Evolutionary conservation across 1,140 invertebrate genomes (phyloP).

Genomic region (silkworm (Bombyx mori)): DNA sequence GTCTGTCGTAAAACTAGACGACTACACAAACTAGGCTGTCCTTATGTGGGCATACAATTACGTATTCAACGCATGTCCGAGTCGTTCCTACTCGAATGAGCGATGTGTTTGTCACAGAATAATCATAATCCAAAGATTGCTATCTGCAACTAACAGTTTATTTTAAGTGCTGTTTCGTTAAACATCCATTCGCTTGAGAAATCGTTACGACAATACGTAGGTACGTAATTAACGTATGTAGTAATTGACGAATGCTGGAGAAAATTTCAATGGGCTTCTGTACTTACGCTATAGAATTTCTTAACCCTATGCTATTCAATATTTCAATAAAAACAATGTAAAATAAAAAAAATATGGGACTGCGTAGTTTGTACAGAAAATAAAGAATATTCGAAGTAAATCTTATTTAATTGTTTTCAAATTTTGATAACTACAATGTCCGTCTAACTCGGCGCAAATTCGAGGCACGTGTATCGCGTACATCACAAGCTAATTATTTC

Average conservation of each 20-base stretch:
- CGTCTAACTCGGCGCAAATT: conserved; percentile 25
- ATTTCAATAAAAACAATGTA: too few relatives aligned
- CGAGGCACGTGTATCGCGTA: conserved; percentile 39
- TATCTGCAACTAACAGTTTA: conserved; percentile 8
- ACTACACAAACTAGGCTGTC: conserved; percentile 45
- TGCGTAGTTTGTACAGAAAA: too few relatives aligned
- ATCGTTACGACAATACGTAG: too few relatives aligned
- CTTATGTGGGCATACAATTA: conserved; percentile 51
- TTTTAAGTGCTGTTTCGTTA: background rate
- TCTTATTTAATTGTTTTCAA: too few relatives aligned
- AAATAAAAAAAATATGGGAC: too few relatives aligned
- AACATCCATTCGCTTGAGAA: too few relatives aligned
- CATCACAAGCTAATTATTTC: conserved; percentile 65
- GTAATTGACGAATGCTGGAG: too few relatives aligned
- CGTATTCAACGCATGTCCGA: conserved; percentile 42
- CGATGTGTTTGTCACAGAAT: conserved; percentile 20
- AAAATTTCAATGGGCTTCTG: too few relatives aligned
- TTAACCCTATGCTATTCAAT: too few relatives aligned
- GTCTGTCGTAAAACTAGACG: conserved; percentile 56
- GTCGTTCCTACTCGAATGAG: conserved; percentile 28
- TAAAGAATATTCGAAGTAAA: too few relatives aligned
- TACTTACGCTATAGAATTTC: too few relatives aligned
- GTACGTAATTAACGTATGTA: too few relatives aligned
- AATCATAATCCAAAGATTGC: conserved; percentile 6
- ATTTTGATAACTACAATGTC: background rate